Base-by-base conservation (phyloP, 2,888 invertebrate genomes). In the Chymomyza fuscimana region DNA sequence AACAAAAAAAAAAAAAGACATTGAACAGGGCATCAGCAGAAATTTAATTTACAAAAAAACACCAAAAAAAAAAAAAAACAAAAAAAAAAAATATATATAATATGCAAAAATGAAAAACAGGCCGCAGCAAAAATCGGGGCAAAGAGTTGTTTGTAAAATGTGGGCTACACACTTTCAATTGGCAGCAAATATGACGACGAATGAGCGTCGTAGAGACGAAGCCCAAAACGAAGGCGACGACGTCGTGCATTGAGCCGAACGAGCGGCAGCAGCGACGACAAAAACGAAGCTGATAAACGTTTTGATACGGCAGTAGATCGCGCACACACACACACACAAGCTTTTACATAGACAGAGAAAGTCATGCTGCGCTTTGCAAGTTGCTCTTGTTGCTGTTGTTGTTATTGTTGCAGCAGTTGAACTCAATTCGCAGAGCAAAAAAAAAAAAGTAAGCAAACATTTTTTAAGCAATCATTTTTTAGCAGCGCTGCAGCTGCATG, bases 111-210 rank as follows among this genome's bases (percentile, higher is more conserved):
- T 54, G 32, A 65, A 66, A 58, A 69, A 63, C 67, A 62, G 70
- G 74, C 72, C 66, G 62, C 46, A 32, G 51, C 29, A 56, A 52
- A 51, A 32, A 64, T 36, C 54, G 32, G 54, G 64, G 54, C 54
- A 64, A 54, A 64, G 36, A 52, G 64, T 36, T 58, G 40, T 54
- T 58, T 58, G 58, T 25, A 64, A 63, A 63, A 82, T 84, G 80
- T 84, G 77, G 87, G 79, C 85, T 85, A 75, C 66, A 68, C 72
- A 80, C 86, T 82, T 83, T 78, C 81, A 85, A 80, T 81, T 77
- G 71, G 70, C 50, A 68, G 58, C 70, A 12, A 46, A 32, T 32
- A 32, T 9, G 1, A 32, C 32, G 32, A 32, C 32, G 32, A 32
- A 4, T 7, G 9, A 32, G 32, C 32, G 5, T 5, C 32, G 5